Conservation (phyloP, 2,113 vertebrate genomes). For the Pterocles gutturalis region DNA sequence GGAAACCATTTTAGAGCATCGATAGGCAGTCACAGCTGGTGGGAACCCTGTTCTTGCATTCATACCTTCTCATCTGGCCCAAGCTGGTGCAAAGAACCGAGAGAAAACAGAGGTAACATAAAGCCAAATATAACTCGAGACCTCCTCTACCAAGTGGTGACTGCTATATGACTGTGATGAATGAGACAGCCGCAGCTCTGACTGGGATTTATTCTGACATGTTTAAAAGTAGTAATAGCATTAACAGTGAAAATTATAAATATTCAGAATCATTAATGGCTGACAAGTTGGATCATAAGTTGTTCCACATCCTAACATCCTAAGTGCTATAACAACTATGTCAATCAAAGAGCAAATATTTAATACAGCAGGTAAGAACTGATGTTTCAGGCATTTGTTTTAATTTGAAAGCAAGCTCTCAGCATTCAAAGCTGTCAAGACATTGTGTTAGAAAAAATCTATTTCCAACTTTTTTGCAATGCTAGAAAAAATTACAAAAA, state of each 20-base stretch:
- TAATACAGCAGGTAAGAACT: background rate
- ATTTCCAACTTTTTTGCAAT: background rate
- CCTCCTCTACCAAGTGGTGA: background rate
- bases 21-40: background rate
- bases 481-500: background rate
- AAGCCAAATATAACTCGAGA: background rate
- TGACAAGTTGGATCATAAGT: background rate
- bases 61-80: background rate
- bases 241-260: background rate
- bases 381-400: background rate
- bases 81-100: background rate
- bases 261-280: background rate
- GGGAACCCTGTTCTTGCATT: background rate
- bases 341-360: background rate
- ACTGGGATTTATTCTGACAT: background rate
- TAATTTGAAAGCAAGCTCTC: background rate
- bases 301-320: background rate
- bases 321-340: background rate
- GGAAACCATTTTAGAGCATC: background rate
- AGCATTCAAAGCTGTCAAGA: background rate
- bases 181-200: background rate
- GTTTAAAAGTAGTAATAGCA: background rate
- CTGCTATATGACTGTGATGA: background rate
- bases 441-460: background rate
- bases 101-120: background rate